Percentiles rank a stretch among this genome's conserved stretches.
Conservation (phyloP, 2,113 vertebrate species). For the Prietella phreatophila region DNA sequence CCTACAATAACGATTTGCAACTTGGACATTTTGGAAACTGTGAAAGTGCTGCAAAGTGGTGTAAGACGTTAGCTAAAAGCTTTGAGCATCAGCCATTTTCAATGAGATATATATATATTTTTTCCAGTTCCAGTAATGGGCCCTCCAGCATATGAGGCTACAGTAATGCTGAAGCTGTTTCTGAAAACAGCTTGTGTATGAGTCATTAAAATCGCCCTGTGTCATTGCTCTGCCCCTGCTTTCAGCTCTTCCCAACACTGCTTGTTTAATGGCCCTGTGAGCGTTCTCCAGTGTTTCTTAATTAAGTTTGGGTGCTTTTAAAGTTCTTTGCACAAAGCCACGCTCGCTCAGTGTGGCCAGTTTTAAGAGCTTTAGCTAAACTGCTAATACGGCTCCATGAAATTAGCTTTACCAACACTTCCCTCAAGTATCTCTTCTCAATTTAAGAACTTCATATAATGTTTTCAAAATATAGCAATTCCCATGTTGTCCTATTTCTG, state of each 20-base stretch:
- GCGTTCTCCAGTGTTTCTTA: conserved; percentile 31
- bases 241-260: conserved; percentile 4
- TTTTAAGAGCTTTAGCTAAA: conserved; percentile 20
- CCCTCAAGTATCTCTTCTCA: conserved; percentile 1
- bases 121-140: not conserved
- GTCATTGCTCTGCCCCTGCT: conserved; percentile 30
- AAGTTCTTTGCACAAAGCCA: conserved; percentile 19
- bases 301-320: conserved; percentile 40
- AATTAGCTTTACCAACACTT: not conserved
- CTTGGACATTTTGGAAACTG: not conserved
- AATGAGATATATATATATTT: not conserved
- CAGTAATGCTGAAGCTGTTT: not conserved
- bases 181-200: not conserved
- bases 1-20: not conserved
- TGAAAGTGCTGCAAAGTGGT: conserved; percentile 8
- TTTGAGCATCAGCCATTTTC: conserved; percentile 13
- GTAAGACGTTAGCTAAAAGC: conserved; percentile 9
- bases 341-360: conserved; percentile 17
- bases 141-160: not conserved
- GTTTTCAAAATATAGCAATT: not conserved
- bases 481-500: not conserved
- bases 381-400: not conserved
- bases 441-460: not conserved
- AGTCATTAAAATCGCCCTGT: conserved; percentile 25
- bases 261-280: conserved; percentile 37